Evolutionary conservation across 2,113 vertebrate species (phyloP).

Genomic region (Aepyceros melampus): DNA sequence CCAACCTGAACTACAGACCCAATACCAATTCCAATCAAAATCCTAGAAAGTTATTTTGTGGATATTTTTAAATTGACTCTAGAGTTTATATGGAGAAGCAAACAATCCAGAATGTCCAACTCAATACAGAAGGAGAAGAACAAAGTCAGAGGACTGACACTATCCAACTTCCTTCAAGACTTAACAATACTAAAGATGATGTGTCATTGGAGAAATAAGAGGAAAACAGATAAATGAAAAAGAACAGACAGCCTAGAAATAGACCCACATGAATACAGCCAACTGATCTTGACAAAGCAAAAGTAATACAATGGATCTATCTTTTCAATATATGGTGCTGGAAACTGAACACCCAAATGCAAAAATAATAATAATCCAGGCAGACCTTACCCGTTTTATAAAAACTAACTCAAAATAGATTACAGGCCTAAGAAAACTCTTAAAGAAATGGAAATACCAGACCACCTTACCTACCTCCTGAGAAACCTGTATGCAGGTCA

Average conservation of each 20-base stretch:
- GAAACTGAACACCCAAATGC: not conserved
- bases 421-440: not conserved
- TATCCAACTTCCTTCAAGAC: not conserved
- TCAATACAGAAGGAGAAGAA: not conserved
- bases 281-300: not conserved
- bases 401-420: not conserved
- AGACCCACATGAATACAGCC: not conserved
- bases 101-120: not conserved
- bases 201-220: not conserved
- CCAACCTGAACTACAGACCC: not conserved
- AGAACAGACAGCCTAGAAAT: not conserved
- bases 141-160: not conserved
- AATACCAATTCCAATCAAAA: not conserved
- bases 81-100: not conserved
- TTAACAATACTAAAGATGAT: not conserved
- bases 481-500: not conserved
- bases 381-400: not conserved
- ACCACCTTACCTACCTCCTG: not conserved
- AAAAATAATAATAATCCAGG: not conserved
- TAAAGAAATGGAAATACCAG: not conserved
- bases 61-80: not conserved
- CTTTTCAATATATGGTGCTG: not conserved
- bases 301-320: not conserved
- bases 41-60: not conserved
- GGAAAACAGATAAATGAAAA: not conserved